Conservation (phyloP, 2,113 vertebrate genomes). For the rat (Rattus norvegicus) region DNA sequence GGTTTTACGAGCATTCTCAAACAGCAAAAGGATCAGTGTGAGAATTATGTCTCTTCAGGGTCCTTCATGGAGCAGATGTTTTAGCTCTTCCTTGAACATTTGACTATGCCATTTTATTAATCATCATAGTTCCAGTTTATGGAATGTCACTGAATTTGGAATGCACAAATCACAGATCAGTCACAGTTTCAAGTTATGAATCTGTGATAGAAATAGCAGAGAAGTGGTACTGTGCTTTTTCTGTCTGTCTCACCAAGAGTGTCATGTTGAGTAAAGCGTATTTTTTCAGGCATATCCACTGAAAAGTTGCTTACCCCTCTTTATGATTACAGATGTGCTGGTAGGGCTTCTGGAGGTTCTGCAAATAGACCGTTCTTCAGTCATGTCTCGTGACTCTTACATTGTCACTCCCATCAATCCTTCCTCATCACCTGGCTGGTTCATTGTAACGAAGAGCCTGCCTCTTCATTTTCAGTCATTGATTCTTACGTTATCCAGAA, state of each 20-base stretch:
- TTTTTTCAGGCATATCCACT: neutral
- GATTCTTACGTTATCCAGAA: neutral
- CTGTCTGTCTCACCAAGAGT: neutral
- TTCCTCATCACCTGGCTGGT: conserved; percentile 3
- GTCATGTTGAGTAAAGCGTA: neutral
- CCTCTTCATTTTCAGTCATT: neutral
- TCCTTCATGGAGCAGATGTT: neutral
- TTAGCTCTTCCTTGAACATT: neutral
- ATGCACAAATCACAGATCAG: neutral
- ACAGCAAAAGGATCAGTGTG: neutral
- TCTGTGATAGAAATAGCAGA: neutral
- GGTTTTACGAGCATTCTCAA: neutral
- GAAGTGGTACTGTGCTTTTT: neutral
- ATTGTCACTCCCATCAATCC: neutral
- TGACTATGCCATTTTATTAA: neutral
- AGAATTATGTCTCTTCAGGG: neutral
- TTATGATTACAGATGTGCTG: neutral
- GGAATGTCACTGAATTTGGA: neutral
- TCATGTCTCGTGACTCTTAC: neutral
- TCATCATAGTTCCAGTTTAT: neutral
- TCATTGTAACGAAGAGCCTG: conserved; percentile 24
- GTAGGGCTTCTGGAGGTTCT: neutral
- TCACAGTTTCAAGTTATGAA: neutral
- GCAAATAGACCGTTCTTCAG: neutral
- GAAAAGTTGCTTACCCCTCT: neutral